phyloP scores from a whole-genome alignment of 2,888 invertebrate genomes.

The Drosophila barbarae region DNA sequence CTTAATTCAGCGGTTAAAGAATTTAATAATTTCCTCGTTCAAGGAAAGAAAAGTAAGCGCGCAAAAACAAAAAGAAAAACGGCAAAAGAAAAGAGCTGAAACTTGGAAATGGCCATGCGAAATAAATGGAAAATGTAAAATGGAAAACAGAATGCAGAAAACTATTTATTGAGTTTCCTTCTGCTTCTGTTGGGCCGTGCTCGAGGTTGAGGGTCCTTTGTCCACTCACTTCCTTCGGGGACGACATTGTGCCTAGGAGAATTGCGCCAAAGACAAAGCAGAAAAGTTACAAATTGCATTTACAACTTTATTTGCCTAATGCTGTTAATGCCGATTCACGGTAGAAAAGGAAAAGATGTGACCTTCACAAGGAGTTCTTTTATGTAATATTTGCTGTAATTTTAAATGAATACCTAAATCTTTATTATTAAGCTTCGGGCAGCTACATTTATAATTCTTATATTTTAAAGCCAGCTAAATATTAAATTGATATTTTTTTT shows the following conservation, averaged over 20 bases:
- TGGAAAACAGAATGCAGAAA: slow-evolving; percentile 39
- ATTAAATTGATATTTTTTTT: too few relatives aligned
- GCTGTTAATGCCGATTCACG: slow-evolving; percentile 38
- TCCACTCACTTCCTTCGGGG: slow-evolving; percentile 42
- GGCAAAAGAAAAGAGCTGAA: slow-evolving; percentile 13
- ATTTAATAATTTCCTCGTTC: slow-evolving; percentile 43
- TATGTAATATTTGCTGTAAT: not conserved
- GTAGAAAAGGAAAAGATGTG: not conserved
- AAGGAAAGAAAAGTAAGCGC: slow-evolving; percentile 6
- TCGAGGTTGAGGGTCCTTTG: slow-evolving; percentile 42
- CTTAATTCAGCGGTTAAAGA: slow-evolving; percentile 22
- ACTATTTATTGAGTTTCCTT: slow-evolving; percentile 50
- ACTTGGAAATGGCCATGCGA: slow-evolving; percentile 34
- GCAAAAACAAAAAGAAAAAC: slow-evolving; percentile 2
- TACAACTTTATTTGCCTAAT: slow-evolving; percentile 66
- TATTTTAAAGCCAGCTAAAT: too few relatives aligned
- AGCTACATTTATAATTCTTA: too few relatives aligned
- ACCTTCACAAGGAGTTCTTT: not conserved
- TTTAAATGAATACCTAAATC: not conserved
- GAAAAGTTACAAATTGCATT: slow-evolving; percentile 69
- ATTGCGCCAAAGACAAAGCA: slow-evolving; percentile 52
- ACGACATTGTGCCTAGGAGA: slow-evolving; percentile 48
- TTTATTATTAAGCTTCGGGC: not conserved
- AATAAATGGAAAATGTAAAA: slow-evolving; percentile 38
- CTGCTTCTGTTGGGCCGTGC: slow-evolving; percentile 21